phyloP scores from a whole-genome alignment of 2,797 vertebrate genomes.

The Luscinia luscinia region DNA sequence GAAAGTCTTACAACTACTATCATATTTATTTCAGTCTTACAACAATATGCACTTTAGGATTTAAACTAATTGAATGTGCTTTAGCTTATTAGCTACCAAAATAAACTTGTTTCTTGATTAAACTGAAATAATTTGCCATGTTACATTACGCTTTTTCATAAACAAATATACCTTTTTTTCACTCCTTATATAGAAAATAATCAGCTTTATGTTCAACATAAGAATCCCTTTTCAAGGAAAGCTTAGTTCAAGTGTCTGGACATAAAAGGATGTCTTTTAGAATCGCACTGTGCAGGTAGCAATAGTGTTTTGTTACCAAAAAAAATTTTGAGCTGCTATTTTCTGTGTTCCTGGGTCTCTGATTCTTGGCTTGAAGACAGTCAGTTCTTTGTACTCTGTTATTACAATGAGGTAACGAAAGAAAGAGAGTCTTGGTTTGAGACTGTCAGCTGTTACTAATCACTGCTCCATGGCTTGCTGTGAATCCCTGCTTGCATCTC shows the following conservation, averaged over 20 bases:
- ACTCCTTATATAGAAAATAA: not conserved
- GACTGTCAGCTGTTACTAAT: conserved; percentile 86
- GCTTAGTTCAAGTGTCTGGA: conserved; percentile 6
- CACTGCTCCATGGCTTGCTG: conserved; percentile 79
- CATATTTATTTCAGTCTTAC: not conserved
- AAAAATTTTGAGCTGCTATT: conserved; percentile 70
- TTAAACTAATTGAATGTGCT: not conserved
- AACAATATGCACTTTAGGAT: not conserved
- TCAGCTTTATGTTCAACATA: not conserved
- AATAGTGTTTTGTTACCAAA: conserved; percentile 56
- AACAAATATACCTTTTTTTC: not conserved
- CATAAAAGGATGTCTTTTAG: conserved; percentile 33
- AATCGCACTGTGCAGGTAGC: conserved; percentile 71
- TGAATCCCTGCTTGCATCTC: conserved; percentile 75
- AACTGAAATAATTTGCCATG: not conserved
- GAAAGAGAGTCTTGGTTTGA: conserved; percentile 76
- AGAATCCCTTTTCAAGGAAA: not conserved
- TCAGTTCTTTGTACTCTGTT: conserved; percentile 80
- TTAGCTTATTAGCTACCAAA: not conserved
- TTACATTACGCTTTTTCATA: not conserved
- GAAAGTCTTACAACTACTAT: not conserved
- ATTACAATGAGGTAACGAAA: conserved; percentile 81
- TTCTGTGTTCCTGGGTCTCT: conserved; percentile 74
- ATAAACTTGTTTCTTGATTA: not conserved
- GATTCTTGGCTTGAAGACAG: conserved; percentile 81